Percentiles rank a stretch among this genome's conserved stretches.
Conservation (phyloP, 2,113 vertebrate species). For the Corythornis madagascariensis region DNA sequence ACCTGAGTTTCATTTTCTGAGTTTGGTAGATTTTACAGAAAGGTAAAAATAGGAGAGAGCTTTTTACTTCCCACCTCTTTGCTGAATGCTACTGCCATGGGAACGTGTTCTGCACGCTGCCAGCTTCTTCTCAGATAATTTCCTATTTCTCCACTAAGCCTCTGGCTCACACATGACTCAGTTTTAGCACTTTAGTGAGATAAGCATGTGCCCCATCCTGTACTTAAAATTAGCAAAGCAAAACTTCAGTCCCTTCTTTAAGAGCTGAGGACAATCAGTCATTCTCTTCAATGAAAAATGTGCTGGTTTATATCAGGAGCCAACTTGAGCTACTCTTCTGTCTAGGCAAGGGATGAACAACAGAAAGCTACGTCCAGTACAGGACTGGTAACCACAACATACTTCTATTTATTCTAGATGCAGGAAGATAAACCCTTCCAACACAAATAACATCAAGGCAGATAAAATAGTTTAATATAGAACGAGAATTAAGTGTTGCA, state of each 20-base stretch:
- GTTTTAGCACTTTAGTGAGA: conserved; percentile 44
- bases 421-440: background rate
- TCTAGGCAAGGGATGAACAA: background rate
- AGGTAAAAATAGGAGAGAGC: conserved; percentile 56
- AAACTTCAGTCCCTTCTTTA: background rate
- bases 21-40: conserved; percentile 17
- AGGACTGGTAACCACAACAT: background rate
- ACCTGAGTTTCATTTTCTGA: background rate
- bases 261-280: background rate
- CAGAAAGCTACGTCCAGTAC: background rate
- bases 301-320: background rate
- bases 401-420: background rate
- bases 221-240: conserved; percentile 52
- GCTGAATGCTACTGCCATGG: conserved; percentile 58
- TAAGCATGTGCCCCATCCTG: conserved; percentile 37
- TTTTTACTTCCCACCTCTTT: conserved; percentile 55
- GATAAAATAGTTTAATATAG: conserved; percentile 70
- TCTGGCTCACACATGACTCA: conserved; percentile 65
- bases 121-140: conserved; percentile 46
- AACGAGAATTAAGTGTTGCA: conserved; percentile 2
- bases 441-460: background rate
- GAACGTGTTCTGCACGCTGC: conserved; percentile 41
- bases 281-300: background rate
- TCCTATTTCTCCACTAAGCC: conserved; percentile 52
- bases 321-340: background rate